phyloP scores from a whole-genome alignment of 2,888 invertebrate species.

The Lottia gigantea region DNA sequence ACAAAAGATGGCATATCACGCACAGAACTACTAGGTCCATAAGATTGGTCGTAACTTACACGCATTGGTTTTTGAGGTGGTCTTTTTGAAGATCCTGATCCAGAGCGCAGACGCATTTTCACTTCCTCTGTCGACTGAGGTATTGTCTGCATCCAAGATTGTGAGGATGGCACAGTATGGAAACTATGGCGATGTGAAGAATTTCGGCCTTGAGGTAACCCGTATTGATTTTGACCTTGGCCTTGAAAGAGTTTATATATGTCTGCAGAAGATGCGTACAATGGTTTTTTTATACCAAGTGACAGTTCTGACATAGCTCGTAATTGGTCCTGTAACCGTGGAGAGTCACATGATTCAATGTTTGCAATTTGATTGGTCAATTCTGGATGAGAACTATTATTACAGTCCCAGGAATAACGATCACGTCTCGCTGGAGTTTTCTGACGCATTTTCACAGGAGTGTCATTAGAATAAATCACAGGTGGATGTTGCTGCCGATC shows the following conservation, averaged over 20 bases:
- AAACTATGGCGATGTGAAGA: constrained; percentile 46
- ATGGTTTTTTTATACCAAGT: constrained; percentile 44
- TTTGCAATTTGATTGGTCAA: constrained; percentile 16
- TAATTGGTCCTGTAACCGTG: constrained; percentile 30
- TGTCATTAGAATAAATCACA: background rate
- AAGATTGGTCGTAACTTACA: constrained; percentile 15
- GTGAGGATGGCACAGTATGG: constrained; percentile 41
- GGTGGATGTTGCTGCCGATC: background rate
- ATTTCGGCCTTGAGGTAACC: constrained; percentile 24
- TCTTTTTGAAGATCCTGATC: constrained; percentile 29
- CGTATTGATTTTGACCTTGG: constrained; percentile 25
- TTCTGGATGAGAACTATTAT: constrained; percentile 19
- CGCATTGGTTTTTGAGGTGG: constrained; percentile 15
- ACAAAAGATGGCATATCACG: constrained; percentile 1
- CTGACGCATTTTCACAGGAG: background rate
- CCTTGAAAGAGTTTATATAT: constrained; percentile 57
- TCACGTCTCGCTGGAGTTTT: constrained; percentile 7
- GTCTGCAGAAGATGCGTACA: constrained; percentile 57
- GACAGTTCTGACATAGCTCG: constrained; percentile 39
- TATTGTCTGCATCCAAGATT: constrained; percentile 33
- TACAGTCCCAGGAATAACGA: constrained; percentile 26
- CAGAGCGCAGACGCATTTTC: constrained; percentile 40
- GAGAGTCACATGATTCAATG: constrained; percentile 18
- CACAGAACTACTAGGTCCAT: background rate
- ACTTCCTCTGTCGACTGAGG: constrained; percentile 25